Evolutionary conservation across 2,888 invertebrate genomes (phyloP), one percentile per base, ranked within the genome.

Genomic region (Alviniconcha strummeri): DNA sequence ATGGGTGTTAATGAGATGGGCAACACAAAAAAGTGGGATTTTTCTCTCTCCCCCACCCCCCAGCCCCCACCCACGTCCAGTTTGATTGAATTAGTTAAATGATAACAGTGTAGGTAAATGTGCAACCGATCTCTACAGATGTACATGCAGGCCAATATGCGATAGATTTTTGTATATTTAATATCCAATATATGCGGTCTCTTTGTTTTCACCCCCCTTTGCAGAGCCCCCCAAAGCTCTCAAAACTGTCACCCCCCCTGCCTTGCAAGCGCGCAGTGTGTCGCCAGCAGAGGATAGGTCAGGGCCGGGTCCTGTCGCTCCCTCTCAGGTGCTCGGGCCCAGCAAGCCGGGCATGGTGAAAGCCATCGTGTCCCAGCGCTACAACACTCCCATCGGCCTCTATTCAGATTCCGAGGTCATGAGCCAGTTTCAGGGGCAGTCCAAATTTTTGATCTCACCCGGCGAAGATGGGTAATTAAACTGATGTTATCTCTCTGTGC

Each of bases 321-420:
- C 85, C n/a, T 76, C 84, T 9, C 72, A 82, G 17, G 84, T 84
- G 56, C 78, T 84, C 17, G 84, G 85, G 81, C 76, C 86, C 56
- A 83, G 86, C 84, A 84, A 85, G 57, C 85, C 87, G 57, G 86
- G 85, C 67, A 89, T 83, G 9, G 88, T 88, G 64, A 88, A 89
- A 80, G 89, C 88, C 57, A 84, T 89, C 69, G 84, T 89, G 64
- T 87, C 98, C 95, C 97, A 97, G 94, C 98, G 98, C 94, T 99
- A 98, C 95, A 99, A 99, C 95, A 96, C 97, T 86, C 98, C 99
- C 74, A 96, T 98, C 89, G 97, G 97, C 90, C 96, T 99, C 93
- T 99, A 98, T 95, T 98, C 98, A 93, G 97, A 98, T 94, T 96
- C 97, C 94, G 97, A 97, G 89, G 98, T 98, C 54, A 78, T 82